A percentile compares a stretch with the other conserved stretches of the same genome.
These are phyloP conservation scores for Oeneis ivallda DNA, from an alignment of 2,888 invertebrate species.

Conservation along the genomic window DNA sequence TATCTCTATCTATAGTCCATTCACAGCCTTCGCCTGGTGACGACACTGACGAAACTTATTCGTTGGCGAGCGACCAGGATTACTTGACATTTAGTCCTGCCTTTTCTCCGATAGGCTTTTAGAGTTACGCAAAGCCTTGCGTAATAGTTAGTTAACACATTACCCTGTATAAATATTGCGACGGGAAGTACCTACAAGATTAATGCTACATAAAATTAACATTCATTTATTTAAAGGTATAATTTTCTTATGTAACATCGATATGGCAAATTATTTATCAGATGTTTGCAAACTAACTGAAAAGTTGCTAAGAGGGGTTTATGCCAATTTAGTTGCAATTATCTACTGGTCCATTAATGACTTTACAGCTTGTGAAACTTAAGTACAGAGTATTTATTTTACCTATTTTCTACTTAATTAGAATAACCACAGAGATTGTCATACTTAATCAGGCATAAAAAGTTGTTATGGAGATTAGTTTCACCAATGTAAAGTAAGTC, in stretches of 20 bases:
- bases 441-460: too few species aligned
- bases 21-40: too few species aligned
- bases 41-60: neutral
- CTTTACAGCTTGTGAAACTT: neutral
- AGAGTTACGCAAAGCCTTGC: neutral
- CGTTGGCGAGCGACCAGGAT: neutral
- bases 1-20: too few species aligned
- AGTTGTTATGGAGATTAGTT: too few species aligned
- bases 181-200: neutral
- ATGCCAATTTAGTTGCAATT: neutral
- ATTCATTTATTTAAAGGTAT: constrained; percentile 19
- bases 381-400: too few species aligned
- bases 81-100: neutral
- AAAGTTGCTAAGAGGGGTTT: neutral
- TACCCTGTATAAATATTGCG: constrained; percentile 4
- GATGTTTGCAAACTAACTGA: constrained; percentile 21
- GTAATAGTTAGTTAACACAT: neutral
- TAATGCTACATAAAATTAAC: constrained; percentile 8
- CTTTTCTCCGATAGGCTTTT: neutral
- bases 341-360: neutral
- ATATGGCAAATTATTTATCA: constrained; percentile 16
- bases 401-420: too few species aligned
- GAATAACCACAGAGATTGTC: too few species aligned
- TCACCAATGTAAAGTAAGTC: too few species aligned
- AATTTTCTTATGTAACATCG: constrained; percentile 19